Conservation (phyloP, 1,140 invertebrate genomes). For the Zaprionus nigranus region DNA sequence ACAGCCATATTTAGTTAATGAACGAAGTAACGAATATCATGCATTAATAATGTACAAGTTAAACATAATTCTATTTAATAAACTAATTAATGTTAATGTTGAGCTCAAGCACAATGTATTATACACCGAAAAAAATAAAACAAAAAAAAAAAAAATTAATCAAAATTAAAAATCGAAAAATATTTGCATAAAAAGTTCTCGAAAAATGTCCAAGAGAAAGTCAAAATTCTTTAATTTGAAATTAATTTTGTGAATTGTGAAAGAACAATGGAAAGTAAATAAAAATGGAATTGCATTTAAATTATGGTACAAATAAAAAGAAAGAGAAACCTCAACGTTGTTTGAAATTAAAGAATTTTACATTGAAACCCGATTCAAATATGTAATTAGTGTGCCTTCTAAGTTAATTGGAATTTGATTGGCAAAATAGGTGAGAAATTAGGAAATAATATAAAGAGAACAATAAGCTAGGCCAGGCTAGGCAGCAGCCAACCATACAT, state of each 20-base stretch:
- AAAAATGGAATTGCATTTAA: slow-evolving; percentile 72
- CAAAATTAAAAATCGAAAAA: not conserved
- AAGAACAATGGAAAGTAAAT: slow-evolving; percentile 30
- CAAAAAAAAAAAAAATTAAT: slow-evolving; percentile 23
- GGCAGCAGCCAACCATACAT: slow-evolving; percentile 41
- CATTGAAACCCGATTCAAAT: slow-evolving; percentile 34
- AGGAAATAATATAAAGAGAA: not conserved
- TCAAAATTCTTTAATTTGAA: slow-evolving; percentile 77
- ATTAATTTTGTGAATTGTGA: slow-evolving; percentile 41
- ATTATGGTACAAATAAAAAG: slow-evolving; percentile 72
- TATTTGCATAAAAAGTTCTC: slow-evolving; percentile 2
- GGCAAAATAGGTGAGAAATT: slow-evolving; percentile 8
- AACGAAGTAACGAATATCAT: slow-evolving; percentile 63
- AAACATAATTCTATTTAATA: slow-evolving; percentile 59
- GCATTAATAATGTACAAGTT: slow-evolving; percentile 72
- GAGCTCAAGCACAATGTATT: slow-evolving; percentile 64
- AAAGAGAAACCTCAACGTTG: slow-evolving; percentile 23
- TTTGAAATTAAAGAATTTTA: slow-evolving; percentile 79
- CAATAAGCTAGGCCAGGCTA: slow-evolving; percentile 11
- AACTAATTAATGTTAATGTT: slow-evolving; percentile 59
- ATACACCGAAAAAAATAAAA: slow-evolving; percentile 56
- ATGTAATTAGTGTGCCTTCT: slow-evolving; percentile 69
- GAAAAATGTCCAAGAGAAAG: slow-evolving; percentile 12
- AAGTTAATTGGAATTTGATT: slow-evolving; percentile 23
- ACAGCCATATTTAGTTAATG: slow-evolving; percentile 83